Evolutionary conservation across 2,113 vertebrate species (phyloP), one percentile per base, ranked within the genome.

Genomic region (Physeter macrocephalus): DNA sequence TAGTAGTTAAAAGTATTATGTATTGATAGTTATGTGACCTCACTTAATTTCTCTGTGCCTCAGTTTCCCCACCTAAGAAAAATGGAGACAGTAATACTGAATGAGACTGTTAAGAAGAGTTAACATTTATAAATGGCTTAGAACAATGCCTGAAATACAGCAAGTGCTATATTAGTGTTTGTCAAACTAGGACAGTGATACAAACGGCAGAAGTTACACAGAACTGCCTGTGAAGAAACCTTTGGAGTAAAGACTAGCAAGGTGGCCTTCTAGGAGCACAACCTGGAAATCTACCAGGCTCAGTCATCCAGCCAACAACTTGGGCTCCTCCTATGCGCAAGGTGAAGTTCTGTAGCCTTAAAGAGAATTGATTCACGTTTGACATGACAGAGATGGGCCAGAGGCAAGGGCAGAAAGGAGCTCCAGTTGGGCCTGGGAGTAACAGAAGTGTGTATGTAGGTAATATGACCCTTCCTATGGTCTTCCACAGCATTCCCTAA

Each of bases 111-210:
- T 39, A 61, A 8, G 8, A 59, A n/a, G 41, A 66, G 23, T 49
- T 96, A 84, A 86, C 69, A 92, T 81, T 54, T 92, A 8, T 41
- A 86, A 89, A 80, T 67, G 59, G 36, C 72, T 87, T 46, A 93
- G 57, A 89, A 61, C n/a, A 81, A 80, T 49, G 72, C 1, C 23
- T 72, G 17, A n/a, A 36, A 93, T 77, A 85, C 15, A 66, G 62
- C 8, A 83, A 92, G 25, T 43, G 13, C 21, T 54, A 29, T 15
- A 5, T 14, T 75, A 46, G 23, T 10, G 39, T 21, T 49, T 59
- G 66, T 61, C 52, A 89, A 91, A 25, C 36, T 6, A n/a, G 34
- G 36, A 31, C 21, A 8, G 43, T 64, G 20, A 29, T 31, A 61
- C 23, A 31, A 77, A 93, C 13, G 46, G 66, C 64, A 39, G 27